These are phyloP conservation scores for Drosophila auraria DNA, from an alignment of 1,140 invertebrate species.

Conservation along the genomic window DNA sequence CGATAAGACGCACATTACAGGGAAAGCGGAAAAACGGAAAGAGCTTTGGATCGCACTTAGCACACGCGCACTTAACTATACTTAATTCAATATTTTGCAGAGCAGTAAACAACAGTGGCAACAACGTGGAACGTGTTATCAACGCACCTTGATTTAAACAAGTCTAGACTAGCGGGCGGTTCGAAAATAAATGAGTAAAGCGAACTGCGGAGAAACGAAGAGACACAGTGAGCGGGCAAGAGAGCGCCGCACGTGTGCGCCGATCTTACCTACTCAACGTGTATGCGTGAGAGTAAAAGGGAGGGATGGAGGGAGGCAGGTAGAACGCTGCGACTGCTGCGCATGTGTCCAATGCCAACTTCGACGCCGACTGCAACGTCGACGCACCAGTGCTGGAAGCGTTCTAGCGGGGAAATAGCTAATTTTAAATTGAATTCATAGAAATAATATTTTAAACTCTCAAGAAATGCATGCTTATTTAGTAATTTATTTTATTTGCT, in stretches of 20 bases:
- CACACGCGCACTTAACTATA: constrained; percentile 54
- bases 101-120: constrained; percentile 32
- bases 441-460: too few relatives aligned
- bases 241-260: constrained; percentile 45
- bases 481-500: too few relatives aligned
- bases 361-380: constrained; percentile 16
- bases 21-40: constrained; percentile 35
- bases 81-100: constrained; percentile 34
- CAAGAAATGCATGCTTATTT: too few relatives aligned
- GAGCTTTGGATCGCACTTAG: constrained; percentile 38
- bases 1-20: constrained; percentile 53
- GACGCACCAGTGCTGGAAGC: background rate
- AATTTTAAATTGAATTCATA: background rate
- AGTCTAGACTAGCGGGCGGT: constrained; percentile 76
- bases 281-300: background rate
- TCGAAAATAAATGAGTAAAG: constrained; percentile 51
- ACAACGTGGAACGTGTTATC: constrained; percentile 59
- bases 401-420: background rate
- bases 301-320: background rate
- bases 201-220: constrained; percentile 5
- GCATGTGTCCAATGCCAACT: constrained; percentile 34
- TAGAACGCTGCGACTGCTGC: constrained; percentile 9
- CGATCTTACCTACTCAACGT: constrained; percentile 17
- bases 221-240: constrained; percentile 19
- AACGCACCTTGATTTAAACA: constrained; percentile 71